Evolutionary conservation across 2,888 invertebrate species (phyloP).

Genomic region (Stramonita haemastoma): DNA sequence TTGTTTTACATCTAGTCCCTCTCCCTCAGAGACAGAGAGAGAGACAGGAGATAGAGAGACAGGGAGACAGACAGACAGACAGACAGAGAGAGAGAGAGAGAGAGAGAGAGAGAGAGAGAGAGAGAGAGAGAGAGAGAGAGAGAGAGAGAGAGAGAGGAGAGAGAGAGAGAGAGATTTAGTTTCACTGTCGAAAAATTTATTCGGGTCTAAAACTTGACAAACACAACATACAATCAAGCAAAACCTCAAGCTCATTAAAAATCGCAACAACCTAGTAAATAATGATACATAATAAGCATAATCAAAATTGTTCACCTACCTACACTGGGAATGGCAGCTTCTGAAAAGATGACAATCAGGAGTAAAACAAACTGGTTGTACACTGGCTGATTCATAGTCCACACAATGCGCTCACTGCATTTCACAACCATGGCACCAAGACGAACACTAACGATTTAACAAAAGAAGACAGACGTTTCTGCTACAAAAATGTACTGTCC

Average conservation of each 20-base stretch:
- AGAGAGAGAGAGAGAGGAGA: neutral
- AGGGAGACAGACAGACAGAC: neutral
- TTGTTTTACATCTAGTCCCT: too few species aligned
- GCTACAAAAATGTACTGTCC: too few species aligned
- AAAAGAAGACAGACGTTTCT: too few species aligned
- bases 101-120: constrained; percentile 10
- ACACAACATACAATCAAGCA: too few species aligned
- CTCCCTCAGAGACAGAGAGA: neutral
- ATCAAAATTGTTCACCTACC: neutral
- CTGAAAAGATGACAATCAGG: neutral
- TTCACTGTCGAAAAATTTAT: too few species aligned
- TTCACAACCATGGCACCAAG: too few species aligned
- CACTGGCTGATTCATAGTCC: neutral
- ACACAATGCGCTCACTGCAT: neutral
- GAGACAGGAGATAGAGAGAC: neutral
- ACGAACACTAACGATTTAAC: too few species aligned
- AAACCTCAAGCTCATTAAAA: too few species aligned
- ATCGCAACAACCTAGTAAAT: too few species aligned
- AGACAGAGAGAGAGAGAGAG: constrained; percentile 3
- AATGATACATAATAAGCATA: too few species aligned
- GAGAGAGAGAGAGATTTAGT: neutral
- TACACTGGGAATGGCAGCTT: neutral
- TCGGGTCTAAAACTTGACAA: too few species aligned
- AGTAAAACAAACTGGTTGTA: neutral
- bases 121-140: neutral